phyloP scores from a whole-genome alignment of 2,797 vertebrate genomes.

The Meda fulgida region DNA sequence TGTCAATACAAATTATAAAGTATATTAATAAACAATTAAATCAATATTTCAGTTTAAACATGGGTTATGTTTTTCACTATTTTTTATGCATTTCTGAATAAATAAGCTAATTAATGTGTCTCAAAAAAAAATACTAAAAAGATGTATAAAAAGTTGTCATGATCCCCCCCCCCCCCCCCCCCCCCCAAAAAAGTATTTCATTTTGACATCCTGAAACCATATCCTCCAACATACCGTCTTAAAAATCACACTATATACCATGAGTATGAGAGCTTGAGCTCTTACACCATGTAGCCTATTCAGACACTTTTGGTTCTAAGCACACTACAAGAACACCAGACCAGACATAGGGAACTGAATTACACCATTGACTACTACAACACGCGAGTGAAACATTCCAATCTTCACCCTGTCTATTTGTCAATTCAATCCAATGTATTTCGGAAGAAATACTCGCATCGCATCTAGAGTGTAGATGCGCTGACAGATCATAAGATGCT shows the following conservation, averaged over 20 bases:
- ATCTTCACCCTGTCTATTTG: background rate
- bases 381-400: constrained; percentile 6
- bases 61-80: background rate
- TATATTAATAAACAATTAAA: background rate
- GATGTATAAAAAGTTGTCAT: background rate
- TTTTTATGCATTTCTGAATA: background rate
- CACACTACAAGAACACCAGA: background rate
- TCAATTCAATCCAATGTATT: constrained; percentile 6
- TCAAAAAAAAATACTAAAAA: background rate
- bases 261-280: background rate
- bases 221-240: background rate
- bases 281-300: background rate
- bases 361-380: constrained; percentile 7
- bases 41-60: background rate
- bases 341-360: background rate
- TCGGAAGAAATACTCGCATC: background rate
- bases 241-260: background rate
- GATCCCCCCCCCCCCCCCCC: no score
- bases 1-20: background rate
- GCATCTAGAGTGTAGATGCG: constrained; percentile 7
- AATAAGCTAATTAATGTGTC: background rate
- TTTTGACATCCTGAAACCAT: background rate
- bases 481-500: constrained; percentile 2
- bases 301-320: background rate
- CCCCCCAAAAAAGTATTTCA: no score